Conservation (phyloP, 2,797 vertebrate species). For the Basileuterus tristriatus region DNA sequence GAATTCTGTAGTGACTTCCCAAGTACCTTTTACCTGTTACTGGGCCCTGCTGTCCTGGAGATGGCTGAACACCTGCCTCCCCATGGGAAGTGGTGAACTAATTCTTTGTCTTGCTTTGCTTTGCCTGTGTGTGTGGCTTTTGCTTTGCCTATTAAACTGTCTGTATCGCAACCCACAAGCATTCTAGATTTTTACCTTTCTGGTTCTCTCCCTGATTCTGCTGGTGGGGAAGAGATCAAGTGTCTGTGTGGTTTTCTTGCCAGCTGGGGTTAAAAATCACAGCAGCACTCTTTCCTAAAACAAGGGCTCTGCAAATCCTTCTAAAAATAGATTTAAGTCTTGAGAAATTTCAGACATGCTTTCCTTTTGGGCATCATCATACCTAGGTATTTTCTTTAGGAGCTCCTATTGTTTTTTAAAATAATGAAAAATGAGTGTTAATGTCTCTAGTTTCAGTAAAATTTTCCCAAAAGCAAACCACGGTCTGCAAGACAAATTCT, state of each 20-base stretch:
- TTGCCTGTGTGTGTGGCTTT: background rate
- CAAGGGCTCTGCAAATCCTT: background rate
- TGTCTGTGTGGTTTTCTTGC: background rate
- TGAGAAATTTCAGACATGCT: accelerated
- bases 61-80: background rate
- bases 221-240: background rate
- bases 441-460: background rate
- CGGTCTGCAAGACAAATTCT: background rate
- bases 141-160: background rate
- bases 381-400: background rate
- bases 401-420: background rate
- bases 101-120: background rate
- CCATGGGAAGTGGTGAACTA: background rate
- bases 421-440: background rate
- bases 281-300: background rate
- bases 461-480: background rate
- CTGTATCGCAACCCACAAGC: accelerated
- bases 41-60: background rate
- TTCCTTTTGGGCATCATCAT: background rate
- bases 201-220: background rate
- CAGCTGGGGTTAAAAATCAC: background rate
- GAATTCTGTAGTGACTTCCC: background rate
- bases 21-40: background rate
- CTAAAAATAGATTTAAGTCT: background rate
- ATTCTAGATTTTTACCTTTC: background rate